phyloP scores from a whole-genome alignment of 2,113 vertebrate species.

The Conger conger region DNA sequence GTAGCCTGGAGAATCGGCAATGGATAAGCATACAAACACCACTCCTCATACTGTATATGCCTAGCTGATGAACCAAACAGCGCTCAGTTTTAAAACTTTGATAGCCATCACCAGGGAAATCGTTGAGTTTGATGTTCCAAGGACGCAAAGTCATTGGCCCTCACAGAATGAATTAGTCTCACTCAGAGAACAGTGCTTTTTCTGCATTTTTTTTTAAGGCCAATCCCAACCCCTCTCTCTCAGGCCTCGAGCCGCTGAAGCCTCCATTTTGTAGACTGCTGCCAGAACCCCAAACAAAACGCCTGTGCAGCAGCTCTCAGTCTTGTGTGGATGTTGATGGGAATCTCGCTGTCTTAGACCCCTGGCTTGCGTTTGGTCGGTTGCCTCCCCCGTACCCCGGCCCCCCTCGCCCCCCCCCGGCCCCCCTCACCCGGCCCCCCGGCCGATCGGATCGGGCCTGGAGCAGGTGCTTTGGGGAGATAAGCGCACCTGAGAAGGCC shows the following conservation, averaged over 20 bases:
- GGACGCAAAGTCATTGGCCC: not conserved
- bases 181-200: not conserved
- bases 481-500: slow-evolving; percentile 15
- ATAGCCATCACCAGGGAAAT: not conserved
- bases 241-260: not conserved
- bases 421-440: not conserved
- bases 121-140: not conserved
- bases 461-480: slow-evolving; percentile 14
- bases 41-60: not conserved
- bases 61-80: not conserved
- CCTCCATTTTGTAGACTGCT: not conserved
- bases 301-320: not conserved
- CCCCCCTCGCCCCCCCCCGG: not conserved
- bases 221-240: not conserved
- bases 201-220: not conserved
- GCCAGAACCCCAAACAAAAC: not conserved
- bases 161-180: not conserved
- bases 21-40: not conserved
- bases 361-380: not conserved
- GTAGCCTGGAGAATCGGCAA: not conserved
- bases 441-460: not conserved
- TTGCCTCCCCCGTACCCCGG: not conserved
- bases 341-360: not conserved
- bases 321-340: not conserved
- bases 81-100: not conserved